Base-by-base conservation (phyloP, 2,797 vertebrate species). In the Parauchenoglanis ngamensis region DNA sequence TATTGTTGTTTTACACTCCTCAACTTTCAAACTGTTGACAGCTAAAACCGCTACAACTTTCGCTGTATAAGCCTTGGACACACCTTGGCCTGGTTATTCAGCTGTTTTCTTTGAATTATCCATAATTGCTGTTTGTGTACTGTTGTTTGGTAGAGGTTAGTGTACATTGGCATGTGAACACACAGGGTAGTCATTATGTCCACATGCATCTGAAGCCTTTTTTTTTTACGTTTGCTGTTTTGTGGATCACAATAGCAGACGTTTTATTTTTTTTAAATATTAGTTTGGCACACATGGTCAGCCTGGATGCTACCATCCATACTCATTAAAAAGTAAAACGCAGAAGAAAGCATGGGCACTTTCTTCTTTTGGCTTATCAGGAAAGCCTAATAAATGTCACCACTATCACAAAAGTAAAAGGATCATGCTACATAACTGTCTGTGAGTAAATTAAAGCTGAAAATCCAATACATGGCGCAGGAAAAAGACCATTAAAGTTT, bases 271-370 rank as follows among this genome's bases (percentile, higher is more conserved):
- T 63, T 54, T 77, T 63, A 94, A 93, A 94, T 94, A 23, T 94
- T 94, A 92, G 92, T 91, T 90, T 89, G 91, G 91, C 91, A 91
- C 90, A 91, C 90, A 93, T 94, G 93, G 94, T 94, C 92, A 93
- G 93, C 91, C 89, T 85, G 90, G 94, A 89, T 89, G 92, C 90
- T 89, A 94, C 90, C 54, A 92, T 92, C 94, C 90, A 87, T 92
- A 80, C 75, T 88, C 83, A 93, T 93, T 93, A 92, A 91, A 89
- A 90, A 88, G 91, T 92, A 92, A 93, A 93, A 93, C 92, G 90
- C 90, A 93, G 85, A 92, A 92, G 90, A 56, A 77, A 80, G 15
- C 75, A 17, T 28, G 2, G 49, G 0, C 7, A 31, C 1, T 56
- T 40, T 75, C 23, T 13, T 75, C 5, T 25, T 56, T 56, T 54